A percentile compares a stretch with the other conserved stretches of the same genome.
Conservation (phyloP, 1,140 invertebrate genomes). For the Drosophila pandora region DNA sequence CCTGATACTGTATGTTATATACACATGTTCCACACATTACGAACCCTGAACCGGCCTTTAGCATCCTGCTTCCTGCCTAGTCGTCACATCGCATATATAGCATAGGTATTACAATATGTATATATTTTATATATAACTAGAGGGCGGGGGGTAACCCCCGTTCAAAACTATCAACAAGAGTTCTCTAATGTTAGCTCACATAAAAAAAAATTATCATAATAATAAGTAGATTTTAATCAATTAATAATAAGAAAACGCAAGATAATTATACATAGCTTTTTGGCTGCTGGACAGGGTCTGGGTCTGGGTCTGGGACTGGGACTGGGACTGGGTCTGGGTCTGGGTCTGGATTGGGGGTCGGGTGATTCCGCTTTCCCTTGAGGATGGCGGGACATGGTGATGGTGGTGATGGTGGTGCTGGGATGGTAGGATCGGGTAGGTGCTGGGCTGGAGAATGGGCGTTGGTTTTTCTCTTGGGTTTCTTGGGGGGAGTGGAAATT, state of each 20-base stretch:
- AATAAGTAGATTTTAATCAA: constrained; percentile 30
- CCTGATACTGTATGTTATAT: neutral
- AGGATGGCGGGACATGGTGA: too few relatives aligned
- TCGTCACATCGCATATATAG: constrained; percentile 32
- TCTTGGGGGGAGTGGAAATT: constrained; percentile 1
- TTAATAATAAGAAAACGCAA: constrained; percentile 48
- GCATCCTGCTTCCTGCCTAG: constrained; percentile 13
- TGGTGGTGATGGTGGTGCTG: too few relatives aligned
- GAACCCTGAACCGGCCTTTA: neutral
- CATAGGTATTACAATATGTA: constrained; percentile 20
- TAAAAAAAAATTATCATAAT: constrained; percentile 43
- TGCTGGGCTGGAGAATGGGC: too few relatives aligned
- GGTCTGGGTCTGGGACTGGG: neutral
- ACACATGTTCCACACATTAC: neutral
- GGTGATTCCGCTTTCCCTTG: too few relatives aligned
- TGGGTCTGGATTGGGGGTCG: too few relatives aligned
- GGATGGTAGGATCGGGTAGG: too few relatives aligned
- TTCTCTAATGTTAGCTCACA: constrained; percentile 54
- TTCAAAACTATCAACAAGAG: constrained; percentile 73
- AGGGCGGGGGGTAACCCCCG: constrained; percentile 35
- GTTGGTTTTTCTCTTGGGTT: too few relatives aligned
- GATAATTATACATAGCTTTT: constrained; percentile 37
- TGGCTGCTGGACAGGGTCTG: neutral
- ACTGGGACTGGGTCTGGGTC: neutral
- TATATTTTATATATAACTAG: constrained; percentile 57